Conservation (phyloP, 30 jellyfish, hydroid and myxozoan species). For the Aurelia aurita complex sp. Pacific region DNA sequence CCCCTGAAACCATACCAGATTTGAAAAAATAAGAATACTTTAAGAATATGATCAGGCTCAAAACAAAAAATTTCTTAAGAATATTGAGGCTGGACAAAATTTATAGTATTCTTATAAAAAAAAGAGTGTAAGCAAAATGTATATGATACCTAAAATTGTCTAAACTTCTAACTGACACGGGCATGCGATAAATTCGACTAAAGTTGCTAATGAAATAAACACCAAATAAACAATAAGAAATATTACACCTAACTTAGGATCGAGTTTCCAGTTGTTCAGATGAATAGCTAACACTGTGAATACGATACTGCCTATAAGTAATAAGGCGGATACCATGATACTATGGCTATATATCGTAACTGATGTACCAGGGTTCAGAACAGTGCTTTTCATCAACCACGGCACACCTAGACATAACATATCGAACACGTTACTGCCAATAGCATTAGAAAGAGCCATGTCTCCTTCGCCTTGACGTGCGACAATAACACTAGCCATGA, state of each 20-base stretch:
- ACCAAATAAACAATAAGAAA: slow-evolving; percentile 86
- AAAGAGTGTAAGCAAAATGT: no score
- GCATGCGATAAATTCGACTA: slow-evolving; percentile 95
- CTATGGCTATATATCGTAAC: slow-evolving; percentile 88
- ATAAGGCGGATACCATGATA: slow-evolving; percentile 91
- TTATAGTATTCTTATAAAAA: no score
- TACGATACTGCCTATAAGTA: slow-evolving; percentile 90
- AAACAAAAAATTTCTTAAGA: no score
- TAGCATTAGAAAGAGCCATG: slow-evolving; percentile 99
- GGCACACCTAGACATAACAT: slow-evolving; percentile 98
- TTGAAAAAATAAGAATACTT: no score
- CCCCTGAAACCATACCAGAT: no score
- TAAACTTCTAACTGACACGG: slow-evolving; percentile 93
- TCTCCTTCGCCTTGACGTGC: slow-evolving; percentile 99
- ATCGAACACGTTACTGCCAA: slow-evolving; percentile 99
- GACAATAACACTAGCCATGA: slow-evolving; percentile 98
- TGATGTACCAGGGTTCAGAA: slow-evolving; percentile 83
- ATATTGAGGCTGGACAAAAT: no score
- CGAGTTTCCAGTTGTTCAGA: slow-evolving; percentile 93
- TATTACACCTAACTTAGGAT: slow-evolving; percentile 83
- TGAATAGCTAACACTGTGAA: slow-evolving; percentile 91
- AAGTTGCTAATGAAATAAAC: slow-evolving; percentile 90
- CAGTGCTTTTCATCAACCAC: slow-evolving; percentile 93
- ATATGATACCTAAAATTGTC: neutral
- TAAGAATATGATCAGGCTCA: no score